These are phyloP conservation scores for Thripadectes ignobilis DNA, from an alignment of 2,797 vertebrate species.

Conservation along the genomic window DNA sequence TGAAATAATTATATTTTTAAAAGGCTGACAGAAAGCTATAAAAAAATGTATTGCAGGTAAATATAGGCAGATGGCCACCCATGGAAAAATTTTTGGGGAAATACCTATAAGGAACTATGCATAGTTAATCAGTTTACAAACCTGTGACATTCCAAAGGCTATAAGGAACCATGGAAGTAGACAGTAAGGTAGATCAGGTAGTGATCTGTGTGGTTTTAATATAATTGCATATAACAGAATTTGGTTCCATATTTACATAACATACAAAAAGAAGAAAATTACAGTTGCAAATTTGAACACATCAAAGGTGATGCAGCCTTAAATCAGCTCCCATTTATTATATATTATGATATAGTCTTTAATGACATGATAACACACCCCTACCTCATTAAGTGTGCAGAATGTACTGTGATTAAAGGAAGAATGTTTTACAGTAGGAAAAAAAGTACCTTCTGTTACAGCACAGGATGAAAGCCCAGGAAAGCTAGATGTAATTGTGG, in stretches of 20 bases:
- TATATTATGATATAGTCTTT: constrained; percentile 1
- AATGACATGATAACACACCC: constrained; percentile 34
- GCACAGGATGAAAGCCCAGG: constrained; percentile 39
- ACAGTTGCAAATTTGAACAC: constrained; percentile 22
- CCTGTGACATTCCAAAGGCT: not conserved
- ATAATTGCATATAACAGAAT: not conserved
- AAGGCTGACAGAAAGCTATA: not conserved
- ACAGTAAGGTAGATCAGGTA: not conserved
- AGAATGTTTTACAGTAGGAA: constrained; percentile 42
- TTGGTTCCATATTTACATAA: constrained; percentile 31
- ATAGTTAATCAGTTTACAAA: not conserved
- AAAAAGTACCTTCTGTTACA: constrained; percentile 56
- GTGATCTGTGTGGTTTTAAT: not conserved
- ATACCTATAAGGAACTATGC: not conserved
- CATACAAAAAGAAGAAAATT: constrained; percentile 18
- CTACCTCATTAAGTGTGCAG: constrained; percentile 50
- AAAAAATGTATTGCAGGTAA: not conserved
- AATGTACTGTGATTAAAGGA: constrained; percentile 53
- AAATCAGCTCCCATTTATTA: constrained; percentile 43
- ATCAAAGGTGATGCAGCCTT: constrained; percentile 14
- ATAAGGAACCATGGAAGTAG: not conserved
- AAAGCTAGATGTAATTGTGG: not conserved
- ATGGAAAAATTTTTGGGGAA: not conserved
- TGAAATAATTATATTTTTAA: not conserved
- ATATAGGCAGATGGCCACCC: not conserved